Percentiles rank a stretch among this genome's conserved stretches.
Evolutionary conservation across 2,888 invertebrate species (phyloP).

Genomic region (Hyles lineata): DNA sequence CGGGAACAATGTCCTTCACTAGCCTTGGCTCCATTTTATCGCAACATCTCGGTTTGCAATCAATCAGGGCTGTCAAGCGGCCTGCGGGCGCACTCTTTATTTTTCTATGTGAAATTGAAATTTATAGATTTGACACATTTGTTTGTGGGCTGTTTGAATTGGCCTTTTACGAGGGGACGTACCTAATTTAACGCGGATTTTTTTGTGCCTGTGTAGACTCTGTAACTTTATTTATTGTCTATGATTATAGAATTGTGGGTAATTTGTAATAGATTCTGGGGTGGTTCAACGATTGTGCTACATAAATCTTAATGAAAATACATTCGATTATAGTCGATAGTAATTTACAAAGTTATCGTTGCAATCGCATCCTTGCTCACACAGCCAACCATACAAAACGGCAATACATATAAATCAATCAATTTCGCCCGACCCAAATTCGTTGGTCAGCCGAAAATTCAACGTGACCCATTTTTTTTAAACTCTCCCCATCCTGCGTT

Average conservation of each 20-base stretch:
- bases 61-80: constrained; percentile 68
- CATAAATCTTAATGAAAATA: neutral
- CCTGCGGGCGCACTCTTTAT: constrained; percentile 61
- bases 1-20: constrained; percentile 78
- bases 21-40: constrained; percentile 76
- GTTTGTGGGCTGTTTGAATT: constrained; percentile 20
- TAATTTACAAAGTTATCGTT: neutral
- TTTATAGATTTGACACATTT: constrained; percentile 46
- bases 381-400: constrained; percentile 15
- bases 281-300: no score
- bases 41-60: constrained; percentile 49
- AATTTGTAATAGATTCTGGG: neutral
- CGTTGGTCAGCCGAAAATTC: constrained; percentile 54
- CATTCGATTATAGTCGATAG: neutral
- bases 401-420: constrained; percentile 55
- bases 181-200: constrained; percentile 14
- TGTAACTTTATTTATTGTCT: neutral
- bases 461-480: constrained; percentile 74
- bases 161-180: constrained; percentile 19
- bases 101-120: constrained; percentile 59
- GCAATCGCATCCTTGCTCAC: constrained; percentile 27
- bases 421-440: constrained; percentile 72
- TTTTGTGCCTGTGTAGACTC: neutral
- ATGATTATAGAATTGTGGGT: neutral
- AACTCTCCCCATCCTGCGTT: constrained; percentile 55